Conservation (phyloP, 2,888 invertebrate genomes). For the Polyommatus icarus region DNA sequence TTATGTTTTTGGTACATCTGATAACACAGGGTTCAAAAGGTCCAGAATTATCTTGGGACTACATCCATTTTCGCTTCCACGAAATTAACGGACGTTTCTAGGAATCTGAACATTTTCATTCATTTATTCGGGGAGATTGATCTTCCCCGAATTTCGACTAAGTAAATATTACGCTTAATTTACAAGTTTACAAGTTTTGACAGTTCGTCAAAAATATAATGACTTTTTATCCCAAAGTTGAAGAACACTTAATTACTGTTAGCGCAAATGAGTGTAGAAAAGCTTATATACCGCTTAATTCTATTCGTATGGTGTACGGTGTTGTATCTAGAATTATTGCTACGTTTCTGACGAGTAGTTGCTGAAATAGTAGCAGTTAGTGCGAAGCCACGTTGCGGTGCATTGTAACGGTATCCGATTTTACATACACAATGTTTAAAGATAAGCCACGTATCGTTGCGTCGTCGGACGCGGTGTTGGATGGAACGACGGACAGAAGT, state of each 20-base stretch:
- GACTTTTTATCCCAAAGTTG: not conserved
- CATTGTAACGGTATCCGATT: too few species aligned
- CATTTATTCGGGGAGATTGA: not conserved
- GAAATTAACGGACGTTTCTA: not conserved
- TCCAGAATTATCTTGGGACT: not conserved
- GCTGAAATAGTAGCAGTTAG: not conserved
- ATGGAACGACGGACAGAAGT: too few species aligned
- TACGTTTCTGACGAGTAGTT: not conserved
- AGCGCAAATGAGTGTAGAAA: not conserved
- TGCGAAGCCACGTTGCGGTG: too few species aligned
- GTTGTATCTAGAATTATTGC: not conserved
- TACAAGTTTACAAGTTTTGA: not conserved
- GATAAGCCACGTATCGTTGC: too few species aligned
- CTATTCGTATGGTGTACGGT: not conserved
- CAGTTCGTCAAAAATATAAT: not conserved
- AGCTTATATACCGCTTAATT: too few species aligned
- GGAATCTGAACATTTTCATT: not conserved
- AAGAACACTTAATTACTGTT: not conserved
- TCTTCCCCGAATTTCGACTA: not conserved
- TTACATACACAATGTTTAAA: too few species aligned
- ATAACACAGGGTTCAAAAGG: not conserved
- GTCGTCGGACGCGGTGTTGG: too few species aligned
- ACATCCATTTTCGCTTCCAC: not conserved
- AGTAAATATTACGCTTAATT: slow-evolving; percentile 6
- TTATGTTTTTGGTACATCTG: not conserved